A percentile compares a stretch with the other conserved stretches of the same genome.
Evolutionary conservation across 23 tunicate genomes (phyloP).

Genomic region (Phallusia fumigata): DNA sequence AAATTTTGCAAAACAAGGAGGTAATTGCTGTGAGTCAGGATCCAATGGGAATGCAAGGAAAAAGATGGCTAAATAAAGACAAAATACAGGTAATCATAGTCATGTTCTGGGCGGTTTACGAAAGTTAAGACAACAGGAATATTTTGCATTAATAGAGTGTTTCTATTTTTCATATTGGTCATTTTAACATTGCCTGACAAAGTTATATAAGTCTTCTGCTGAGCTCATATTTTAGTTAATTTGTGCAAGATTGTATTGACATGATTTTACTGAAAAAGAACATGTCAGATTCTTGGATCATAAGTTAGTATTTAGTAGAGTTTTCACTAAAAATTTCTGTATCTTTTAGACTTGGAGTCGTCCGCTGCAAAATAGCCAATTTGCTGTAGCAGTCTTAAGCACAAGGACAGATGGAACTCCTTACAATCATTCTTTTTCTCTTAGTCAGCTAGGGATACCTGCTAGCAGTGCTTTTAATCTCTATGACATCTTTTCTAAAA

Average conservation of each 20-base stretch:
- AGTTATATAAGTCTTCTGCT: no score
- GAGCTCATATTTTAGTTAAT: no score
- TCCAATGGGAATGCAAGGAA: slow-evolving; percentile 83
- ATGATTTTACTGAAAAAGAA: no score
- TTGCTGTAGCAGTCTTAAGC: slow-evolving; percentile 81
- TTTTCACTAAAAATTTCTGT: neutral
- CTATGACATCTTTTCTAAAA: slow-evolving; percentile 39
- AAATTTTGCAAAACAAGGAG: slow-evolving; percentile 50
- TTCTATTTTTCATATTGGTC: neutral
- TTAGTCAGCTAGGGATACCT: slow-evolving; percentile 35
- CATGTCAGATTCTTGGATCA: no score
- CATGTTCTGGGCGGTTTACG: neutral
- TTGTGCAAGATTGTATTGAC: no score
- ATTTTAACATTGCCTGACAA: no score
- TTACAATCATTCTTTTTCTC: slow-evolving; percentile 27
- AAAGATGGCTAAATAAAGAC: slow-evolving; percentile 43
- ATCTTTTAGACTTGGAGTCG: slow-evolving; percentile 63
- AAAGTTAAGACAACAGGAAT: no score
- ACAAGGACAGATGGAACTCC: slow-evolving; percentile 87
- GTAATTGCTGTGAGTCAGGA: slow-evolving; percentile 85
- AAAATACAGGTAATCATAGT: slow-evolving; percentile 47
- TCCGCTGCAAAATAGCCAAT: slow-evolving; percentile 40
- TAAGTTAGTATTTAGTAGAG: no score
- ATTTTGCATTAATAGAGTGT: no score
- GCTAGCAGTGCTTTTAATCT: slow-evolving; percentile 33